These are phyloP conservation scores for Pangasius larnaudii DNA, from an alignment of 2,797 vertebrate species.

Conservation along the genomic window DNA sequence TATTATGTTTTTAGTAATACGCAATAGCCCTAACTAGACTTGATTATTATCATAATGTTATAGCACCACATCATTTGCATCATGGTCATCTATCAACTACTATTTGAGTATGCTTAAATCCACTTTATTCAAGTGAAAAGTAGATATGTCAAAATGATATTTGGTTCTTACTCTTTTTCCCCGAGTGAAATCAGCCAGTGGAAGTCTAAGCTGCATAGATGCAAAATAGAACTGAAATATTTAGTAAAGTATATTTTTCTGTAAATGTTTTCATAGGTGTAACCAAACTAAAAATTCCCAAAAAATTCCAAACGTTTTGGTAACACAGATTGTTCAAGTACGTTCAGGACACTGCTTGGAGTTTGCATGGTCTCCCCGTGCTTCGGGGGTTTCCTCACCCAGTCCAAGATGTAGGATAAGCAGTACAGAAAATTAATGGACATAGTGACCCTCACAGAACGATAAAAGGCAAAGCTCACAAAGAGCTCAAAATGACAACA, in stretches of 20 bases:
- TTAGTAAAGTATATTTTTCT: neutral
- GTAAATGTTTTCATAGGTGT: neutral
- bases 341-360: no score
- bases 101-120: neutral
- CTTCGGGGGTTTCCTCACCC: no score
- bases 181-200: no score
- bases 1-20: neutral
- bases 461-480: neutral
- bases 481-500: neutral
- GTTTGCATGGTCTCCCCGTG: no score
- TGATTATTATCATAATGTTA: conserved; percentile 8
- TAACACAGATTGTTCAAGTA: neutral
- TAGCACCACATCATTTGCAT: neutral
- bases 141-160: neutral
- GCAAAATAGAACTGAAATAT: neutral
- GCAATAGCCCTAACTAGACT: neutral
- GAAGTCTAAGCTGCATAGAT: neutral
- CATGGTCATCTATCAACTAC: neutral
- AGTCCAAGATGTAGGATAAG: no score
- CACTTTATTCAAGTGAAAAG: neutral
- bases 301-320: neutral
- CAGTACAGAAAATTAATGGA: no score
- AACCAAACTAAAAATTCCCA: neutral
- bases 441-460: no score
- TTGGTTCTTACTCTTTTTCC: neutral